Evolutionary conservation across 2,888 invertebrate species (phyloP).

Genomic region (Nemotelus pantherinus): DNA sequence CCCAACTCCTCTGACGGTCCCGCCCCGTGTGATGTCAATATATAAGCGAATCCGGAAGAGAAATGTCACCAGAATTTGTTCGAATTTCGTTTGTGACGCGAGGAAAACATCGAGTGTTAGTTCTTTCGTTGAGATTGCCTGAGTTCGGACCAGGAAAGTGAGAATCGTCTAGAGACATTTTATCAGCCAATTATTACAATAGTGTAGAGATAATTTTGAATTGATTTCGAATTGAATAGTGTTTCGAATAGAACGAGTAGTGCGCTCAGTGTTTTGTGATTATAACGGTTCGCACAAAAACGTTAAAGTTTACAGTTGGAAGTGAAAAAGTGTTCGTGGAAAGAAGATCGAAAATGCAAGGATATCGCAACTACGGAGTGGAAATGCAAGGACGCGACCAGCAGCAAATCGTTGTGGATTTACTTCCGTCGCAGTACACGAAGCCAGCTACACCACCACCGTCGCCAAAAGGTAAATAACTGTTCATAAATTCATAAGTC

Average conservation of each 20-base stretch:
- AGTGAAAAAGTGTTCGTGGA: slow-evolving; percentile 11
- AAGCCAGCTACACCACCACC: slow-evolving; percentile 66
- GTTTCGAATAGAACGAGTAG: too few species aligned
- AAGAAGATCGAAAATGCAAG: slow-evolving; percentile 61
- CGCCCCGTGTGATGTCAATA: slow-evolving; percentile 53
- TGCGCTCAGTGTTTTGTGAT: too few species aligned
- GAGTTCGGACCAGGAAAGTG: too few species aligned
- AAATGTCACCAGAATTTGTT: slow-evolving; percentile 61
- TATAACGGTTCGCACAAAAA: too few species aligned
- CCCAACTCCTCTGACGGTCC: slow-evolving; percentile 49
- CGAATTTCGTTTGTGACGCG: not conserved
- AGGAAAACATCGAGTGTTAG: not conserved
- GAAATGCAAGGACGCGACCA: slow-evolving; percentile 59
- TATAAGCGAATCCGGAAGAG: slow-evolving; percentile 57
- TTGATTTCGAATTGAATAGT: not conserved
- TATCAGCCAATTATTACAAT: too few species aligned
- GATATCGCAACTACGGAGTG: slow-evolving; percentile 64
- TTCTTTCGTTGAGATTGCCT: not conserved
- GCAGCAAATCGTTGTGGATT: slow-evolving; percentile 69
- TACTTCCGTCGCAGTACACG: slow-evolving; percentile 69
- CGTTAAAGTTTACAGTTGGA: not conserved
- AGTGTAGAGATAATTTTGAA: too few species aligned
- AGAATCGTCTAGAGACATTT: too few species aligned
- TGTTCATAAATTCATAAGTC: too few species aligned
- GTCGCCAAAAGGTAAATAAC: slow-evolving; percentile 65